Percentiles rank a stretch among this genome's conserved stretches.
Conservation (phyloP, 2,888 invertebrate species). For the Gerris lacustris region DNA sequence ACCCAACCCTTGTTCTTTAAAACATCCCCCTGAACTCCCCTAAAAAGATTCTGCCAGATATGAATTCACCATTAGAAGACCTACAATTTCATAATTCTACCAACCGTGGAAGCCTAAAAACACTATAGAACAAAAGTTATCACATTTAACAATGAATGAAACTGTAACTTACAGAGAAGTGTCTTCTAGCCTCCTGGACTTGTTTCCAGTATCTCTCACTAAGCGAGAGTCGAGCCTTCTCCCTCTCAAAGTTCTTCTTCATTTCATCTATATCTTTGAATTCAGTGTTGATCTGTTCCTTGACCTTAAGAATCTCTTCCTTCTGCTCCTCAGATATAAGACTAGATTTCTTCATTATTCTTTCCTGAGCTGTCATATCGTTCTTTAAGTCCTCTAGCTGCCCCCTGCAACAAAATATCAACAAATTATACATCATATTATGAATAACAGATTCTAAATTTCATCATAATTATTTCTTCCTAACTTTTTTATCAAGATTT, state of each 20-base stretch:
- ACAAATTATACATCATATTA: too few relatives aligned
- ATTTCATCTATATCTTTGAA: slow-evolving; percentile 45
- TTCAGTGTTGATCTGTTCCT: not conserved
- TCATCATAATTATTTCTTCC: too few relatives aligned
- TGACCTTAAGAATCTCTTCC: not conserved
- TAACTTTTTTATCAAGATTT: too few relatives aligned
- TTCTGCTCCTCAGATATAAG: not conserved
- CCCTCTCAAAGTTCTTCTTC: slow-evolving; percentile 46
- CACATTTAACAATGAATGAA: too few relatives aligned
- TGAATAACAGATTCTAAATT: too few relatives aligned
- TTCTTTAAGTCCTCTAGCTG: not conserved
- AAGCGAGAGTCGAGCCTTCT: slow-evolving; percentile 46
- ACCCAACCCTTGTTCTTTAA: too few relatives aligned
- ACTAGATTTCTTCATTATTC: not conserved
- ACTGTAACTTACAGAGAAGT: slow-evolving; percentile 35
- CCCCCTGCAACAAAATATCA: not conserved
- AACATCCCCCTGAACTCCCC: too few relatives aligned
- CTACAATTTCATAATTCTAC: too few relatives aligned
- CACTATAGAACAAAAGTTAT: too few relatives aligned
- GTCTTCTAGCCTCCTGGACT: slow-evolving; percentile 44
- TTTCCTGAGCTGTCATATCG: not conserved
- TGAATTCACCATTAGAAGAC: too few relatives aligned
- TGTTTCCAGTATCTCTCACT: slow-evolving; percentile 73
- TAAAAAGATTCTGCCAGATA: too few relatives aligned
- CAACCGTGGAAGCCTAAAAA: too few relatives aligned